A percentile compares a stretch with the other conserved stretches of the same genome.
phyloP scores from a whole-genome alignment of 2,797 vertebrate species.

The Scyliorhinus canicula region DNA sequence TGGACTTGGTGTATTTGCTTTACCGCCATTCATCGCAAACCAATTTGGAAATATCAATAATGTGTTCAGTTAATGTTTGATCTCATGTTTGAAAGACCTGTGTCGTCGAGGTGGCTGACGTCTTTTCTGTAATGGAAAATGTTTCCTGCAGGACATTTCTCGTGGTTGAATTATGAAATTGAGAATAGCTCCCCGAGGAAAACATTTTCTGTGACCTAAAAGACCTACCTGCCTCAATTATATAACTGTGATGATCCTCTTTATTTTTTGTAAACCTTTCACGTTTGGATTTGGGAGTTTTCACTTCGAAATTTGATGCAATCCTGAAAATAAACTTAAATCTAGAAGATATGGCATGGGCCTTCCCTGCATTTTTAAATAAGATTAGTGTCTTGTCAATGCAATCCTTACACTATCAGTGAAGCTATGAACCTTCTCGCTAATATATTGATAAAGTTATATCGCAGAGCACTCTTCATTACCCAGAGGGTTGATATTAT shows the following conservation, averaged over 20 bases:
- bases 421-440: not conserved
- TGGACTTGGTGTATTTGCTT: not conserved
- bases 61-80: not conserved
- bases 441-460: not conserved
- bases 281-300: conserved; percentile 8
- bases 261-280: not conserved
- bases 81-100: conserved; percentile 9
- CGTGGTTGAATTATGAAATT: conserved; percentile 20
- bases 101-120: not conserved
- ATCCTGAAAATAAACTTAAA: conserved; percentile 19
- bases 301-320: conserved; percentile 14
- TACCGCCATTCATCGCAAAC: not conserved
- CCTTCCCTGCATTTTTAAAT: not conserved
- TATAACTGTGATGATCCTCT: conserved; percentile 17
- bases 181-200: conserved; percentile 14
- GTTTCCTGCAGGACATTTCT: conserved; percentile 6
- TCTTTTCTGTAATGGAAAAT: conserved; percentile 16
- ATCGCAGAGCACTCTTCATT: not conserved
- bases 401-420: not conserved
- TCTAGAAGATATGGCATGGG: not conserved
- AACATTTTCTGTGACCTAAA: conserved; percentile 19
- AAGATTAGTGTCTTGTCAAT: not conserved
- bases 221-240: not conserved
- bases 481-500: not conserved
- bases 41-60: not conserved